Conservation (phyloP, 1,140 invertebrate species). For the Cecropterus lyciades region DNA sequence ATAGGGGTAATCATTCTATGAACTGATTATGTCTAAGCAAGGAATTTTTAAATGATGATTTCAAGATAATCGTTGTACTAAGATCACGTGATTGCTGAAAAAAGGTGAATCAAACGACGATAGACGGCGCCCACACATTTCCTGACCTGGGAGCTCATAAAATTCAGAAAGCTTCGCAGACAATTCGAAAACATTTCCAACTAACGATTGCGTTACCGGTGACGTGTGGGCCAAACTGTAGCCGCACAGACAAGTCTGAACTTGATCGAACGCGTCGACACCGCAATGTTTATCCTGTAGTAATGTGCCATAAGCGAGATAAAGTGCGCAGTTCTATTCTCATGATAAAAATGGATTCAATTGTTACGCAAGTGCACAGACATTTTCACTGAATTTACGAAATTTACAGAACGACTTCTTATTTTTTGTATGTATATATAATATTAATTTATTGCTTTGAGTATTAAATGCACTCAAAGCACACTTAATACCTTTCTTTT, state of each 20-base stretch:
- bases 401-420: too few species aligned
- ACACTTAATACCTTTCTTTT: conserved; percentile 31
- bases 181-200: conserved; percentile 49
- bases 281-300: conserved; percentile 7
- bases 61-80: conserved; percentile 8
- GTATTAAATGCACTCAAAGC: too few species aligned
- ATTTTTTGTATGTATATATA: too few species aligned
- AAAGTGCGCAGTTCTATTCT: not conserved
- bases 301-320: not conserved
- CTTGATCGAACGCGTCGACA: conserved; percentile 62
- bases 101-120: conserved; percentile 50
- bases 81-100: conserved; percentile 6
- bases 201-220: conserved; percentile 42
- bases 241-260: conserved; percentile 67
- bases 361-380: conserved; percentile 49
- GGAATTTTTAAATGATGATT: conserved; percentile 18
- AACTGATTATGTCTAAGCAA: conserved; percentile 12
- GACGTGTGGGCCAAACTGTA: conserved; percentile 42
- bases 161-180: conserved; percentile 27
- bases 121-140: conserved; percentile 57
- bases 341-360: not conserved
- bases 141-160: conserved; percentile 10
- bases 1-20: conserved; percentile 24
- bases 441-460: too few species aligned
- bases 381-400: not conserved